These are phyloP conservation scores for Micromys minutus DNA, from an alignment of 2,113 vertebrate genomes.

Conservation along the genomic window DNA sequence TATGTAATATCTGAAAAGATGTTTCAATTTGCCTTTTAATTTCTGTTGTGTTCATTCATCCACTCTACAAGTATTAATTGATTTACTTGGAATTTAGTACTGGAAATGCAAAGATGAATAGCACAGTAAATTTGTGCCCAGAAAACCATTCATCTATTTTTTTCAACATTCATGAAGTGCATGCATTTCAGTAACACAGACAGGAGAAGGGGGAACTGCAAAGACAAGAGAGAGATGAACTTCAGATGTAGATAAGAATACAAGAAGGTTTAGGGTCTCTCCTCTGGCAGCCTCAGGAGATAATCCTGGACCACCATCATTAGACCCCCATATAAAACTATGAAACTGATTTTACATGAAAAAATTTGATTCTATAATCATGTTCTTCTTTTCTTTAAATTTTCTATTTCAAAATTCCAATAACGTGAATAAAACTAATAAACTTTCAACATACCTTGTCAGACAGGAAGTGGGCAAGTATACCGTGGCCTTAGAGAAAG, in stretches of 20 bases:
- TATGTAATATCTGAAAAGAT: not conserved
- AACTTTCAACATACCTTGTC: not conserved
- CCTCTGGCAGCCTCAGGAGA: not conserved
- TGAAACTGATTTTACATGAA: too few relatives aligned
- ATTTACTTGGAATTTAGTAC: not conserved
- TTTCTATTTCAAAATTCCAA: constrained; percentile 55
- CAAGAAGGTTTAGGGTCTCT: not conserved
- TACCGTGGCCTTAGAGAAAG: not conserved
- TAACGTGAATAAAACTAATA: constrained; percentile 14
- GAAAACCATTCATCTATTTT: constrained; percentile 6
- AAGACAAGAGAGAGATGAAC: not conserved
- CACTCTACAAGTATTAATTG: not conserved
- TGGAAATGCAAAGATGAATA: constrained; percentile 13
- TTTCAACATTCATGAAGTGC: not conserved
- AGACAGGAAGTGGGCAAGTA: constrained; percentile 13
- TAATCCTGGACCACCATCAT: not conserved
- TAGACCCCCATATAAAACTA: not conserved
- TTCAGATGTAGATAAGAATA: not conserved
- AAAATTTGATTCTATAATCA: constrained; percentile 31
- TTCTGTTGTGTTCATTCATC: not conserved
- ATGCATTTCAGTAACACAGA: not conserved
- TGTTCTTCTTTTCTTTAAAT: constrained; percentile 8
- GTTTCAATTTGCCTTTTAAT: not conserved
- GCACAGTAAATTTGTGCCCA: not conserved
- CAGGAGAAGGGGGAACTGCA: not conserved